Evolutionary conservation across 2,888 invertebrate species (phyloP).

Genomic region (Tipula confusa): DNA sequence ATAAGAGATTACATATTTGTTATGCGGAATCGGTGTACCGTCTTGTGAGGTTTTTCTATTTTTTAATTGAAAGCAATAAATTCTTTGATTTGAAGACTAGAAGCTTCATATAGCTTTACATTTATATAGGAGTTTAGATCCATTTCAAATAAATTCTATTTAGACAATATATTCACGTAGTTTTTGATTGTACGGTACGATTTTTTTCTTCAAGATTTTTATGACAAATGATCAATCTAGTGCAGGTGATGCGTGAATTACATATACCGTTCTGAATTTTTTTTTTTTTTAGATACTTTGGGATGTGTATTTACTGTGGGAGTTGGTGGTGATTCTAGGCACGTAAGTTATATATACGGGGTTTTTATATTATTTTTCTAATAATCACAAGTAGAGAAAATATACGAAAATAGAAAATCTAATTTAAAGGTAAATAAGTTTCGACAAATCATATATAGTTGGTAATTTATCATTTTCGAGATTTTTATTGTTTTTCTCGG

Average conservation of each 20-base stretch:
- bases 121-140: not conserved
- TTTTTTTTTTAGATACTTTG: not conserved
- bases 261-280: constrained; percentile 3
- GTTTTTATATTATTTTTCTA: not conserved
- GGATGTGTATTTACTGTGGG: not conserved
- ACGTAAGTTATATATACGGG: not conserved
- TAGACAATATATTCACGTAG: constrained; percentile 20
- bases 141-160: constrained; percentile 25
- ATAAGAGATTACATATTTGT: not conserved
- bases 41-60: not conserved
- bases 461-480: not conserved
- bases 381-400: not conserved
- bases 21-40: not conserved
- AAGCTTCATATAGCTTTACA: not conserved
- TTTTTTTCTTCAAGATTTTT: constrained; percentile 27
- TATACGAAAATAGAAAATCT: not conserved
- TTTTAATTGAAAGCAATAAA: constrained; percentile 16
- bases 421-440: not conserved
- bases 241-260: constrained; percentile 33
- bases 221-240: constrained; percentile 33
- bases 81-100: not conserved
- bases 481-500: not conserved
- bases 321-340: not conserved
- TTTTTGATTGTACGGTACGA: not conserved
- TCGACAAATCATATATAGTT: constrained; percentile 5